Evolutionary conservation across 2,113 vertebrate genomes (phyloP).

Genomic region (Protomyctophum bolini): DNA sequence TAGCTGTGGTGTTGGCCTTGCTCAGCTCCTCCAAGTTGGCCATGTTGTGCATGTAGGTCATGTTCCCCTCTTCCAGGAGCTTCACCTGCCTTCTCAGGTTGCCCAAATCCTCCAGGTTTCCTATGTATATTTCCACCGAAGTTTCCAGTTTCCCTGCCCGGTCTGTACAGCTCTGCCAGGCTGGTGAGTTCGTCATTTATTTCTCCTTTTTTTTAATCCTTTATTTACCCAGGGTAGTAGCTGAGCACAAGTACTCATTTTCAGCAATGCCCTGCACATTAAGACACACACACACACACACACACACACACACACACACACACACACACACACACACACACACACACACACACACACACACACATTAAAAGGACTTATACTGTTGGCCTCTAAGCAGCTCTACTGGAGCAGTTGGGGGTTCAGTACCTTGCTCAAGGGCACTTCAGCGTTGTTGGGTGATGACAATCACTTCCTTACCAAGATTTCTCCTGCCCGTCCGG

Average conservation of each 20-base stretch:
- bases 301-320: constrained; percentile 49
- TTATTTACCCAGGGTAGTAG: too few relatives aligned
- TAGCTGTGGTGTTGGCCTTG: constrained; percentile 88
- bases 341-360: neutral
- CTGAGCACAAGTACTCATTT: too few relatives aligned
- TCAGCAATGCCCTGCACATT: too few relatives aligned
- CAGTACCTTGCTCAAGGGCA: constrained; percentile 66
- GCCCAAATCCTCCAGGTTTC: constrained; percentile 87
- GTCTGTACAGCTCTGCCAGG: too few relatives aligned
- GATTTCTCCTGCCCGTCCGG: too few relatives aligned
- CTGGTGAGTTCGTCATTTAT: neutral
- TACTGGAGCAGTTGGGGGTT: constrained; percentile 85
- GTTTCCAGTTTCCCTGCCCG: constrained; percentile 87
- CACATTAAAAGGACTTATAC: constrained; percentile 76
- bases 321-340: constrained; percentile 37
- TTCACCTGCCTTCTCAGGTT: constrained; percentile 88
- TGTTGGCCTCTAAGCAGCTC: too few relatives aligned
- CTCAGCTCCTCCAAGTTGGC: constrained; percentile 88
- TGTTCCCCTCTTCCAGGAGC: constrained; percentile 87
- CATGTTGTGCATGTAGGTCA: constrained; percentile 90
- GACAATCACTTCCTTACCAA: too few relatives aligned
- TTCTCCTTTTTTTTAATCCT: too few relatives aligned
- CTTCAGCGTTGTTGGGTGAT: too few relatives aligned
- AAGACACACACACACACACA: neutral
- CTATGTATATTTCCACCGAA: constrained; percentile 85